Conservation (phyloP, 2,797 vertebrate species). For the Stomatorhinus walkeri region DNA sequence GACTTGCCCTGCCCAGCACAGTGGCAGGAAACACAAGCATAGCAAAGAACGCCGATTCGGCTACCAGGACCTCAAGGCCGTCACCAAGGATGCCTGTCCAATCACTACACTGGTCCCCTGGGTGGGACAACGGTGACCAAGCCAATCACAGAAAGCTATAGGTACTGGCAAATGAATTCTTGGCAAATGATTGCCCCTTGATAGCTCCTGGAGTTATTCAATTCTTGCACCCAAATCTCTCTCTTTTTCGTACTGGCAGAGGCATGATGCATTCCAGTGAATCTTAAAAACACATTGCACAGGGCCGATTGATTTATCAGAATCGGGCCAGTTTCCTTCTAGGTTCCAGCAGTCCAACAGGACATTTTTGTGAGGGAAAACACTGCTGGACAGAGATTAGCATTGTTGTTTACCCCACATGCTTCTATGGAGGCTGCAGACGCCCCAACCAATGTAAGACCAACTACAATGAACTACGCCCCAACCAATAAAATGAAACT, state of each 20-base stretch:
- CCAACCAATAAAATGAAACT: not conserved
- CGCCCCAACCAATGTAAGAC: not conserved
- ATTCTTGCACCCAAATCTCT: not conserved
- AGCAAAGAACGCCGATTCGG: not conserved
- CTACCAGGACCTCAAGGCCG: not conserved
- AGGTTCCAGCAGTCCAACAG: not conserved
- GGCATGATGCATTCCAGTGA: not conserved
- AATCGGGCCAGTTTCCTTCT: not conserved
- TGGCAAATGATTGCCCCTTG: constrained; percentile 5
- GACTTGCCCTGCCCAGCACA: not conserved
- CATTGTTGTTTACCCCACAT: not conserved
- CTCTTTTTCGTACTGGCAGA: not conserved
- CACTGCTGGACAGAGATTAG: not conserved
- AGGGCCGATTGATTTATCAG: not conserved
- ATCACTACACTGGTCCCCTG: not conserved
- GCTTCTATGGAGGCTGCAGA: not conserved
- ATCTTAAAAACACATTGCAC: not conserved
- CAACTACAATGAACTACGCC: not conserved
- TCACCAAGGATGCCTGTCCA: not conserved
- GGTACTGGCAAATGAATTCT: not conserved
- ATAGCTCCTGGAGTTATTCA: not conserved
- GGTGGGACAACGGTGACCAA: not conserved
- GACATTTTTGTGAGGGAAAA: not conserved
- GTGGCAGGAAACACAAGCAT: not conserved
- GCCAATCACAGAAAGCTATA: not conserved